A percentile compares a stretch with the other conserved stretches of the same genome.
phyloP scores from a whole-genome alignment of 2,113 vertebrate genomes.

The Limanda limanda region DNA sequence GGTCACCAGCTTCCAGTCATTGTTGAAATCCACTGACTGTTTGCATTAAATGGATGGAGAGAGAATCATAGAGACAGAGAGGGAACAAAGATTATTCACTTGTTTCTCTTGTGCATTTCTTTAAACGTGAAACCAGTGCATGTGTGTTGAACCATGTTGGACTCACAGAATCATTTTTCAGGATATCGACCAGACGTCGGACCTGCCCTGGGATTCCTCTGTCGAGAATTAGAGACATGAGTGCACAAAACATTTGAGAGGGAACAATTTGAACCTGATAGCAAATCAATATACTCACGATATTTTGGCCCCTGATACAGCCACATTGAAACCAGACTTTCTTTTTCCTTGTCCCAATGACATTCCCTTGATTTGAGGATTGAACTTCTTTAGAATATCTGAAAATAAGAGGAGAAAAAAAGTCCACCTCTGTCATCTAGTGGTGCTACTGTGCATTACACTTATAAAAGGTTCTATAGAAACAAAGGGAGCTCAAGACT shows the following conservation, averaged over 20 bases:
- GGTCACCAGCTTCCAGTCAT: slow-evolving; percentile 96
- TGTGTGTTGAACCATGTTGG: not conserved
- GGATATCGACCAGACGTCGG: slow-evolving; percentile 78
- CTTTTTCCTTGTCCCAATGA: slow-evolving; percentile 78
- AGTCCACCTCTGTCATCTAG: slow-evolving; percentile 51
- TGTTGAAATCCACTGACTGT: slow-evolving; percentile 87
- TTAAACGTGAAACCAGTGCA: not conserved
- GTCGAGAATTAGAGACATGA: slow-evolving; percentile 27
- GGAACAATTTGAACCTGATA: not conserved
- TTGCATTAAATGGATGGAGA: slow-evolving; percentile 25
- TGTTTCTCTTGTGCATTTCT: not conserved
- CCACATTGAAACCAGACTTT: slow-evolving; percentile 87
- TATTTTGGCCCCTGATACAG: slow-evolving; percentile 82
- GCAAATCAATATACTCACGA: slow-evolving; percentile 76
- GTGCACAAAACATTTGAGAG: not conserved
- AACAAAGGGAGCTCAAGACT: slow-evolving; percentile 61
- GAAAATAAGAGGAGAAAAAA: slow-evolving; percentile 4
- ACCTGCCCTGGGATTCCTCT: slow-evolving; percentile 89
- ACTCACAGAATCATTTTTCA: slow-evolving; percentile 87
- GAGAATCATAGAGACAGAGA: not conserved
- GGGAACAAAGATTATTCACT: not conserved
- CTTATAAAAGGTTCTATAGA: not conserved
- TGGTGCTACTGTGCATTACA: slow-evolving; percentile 20
- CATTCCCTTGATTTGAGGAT: slow-evolving; percentile 85
- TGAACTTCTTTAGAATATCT: slow-evolving; percentile 96